Base-by-base conservation (phyloP, 2,113 vertebrate genomes). In the Boleophthalmus pectinirostris region DNA sequence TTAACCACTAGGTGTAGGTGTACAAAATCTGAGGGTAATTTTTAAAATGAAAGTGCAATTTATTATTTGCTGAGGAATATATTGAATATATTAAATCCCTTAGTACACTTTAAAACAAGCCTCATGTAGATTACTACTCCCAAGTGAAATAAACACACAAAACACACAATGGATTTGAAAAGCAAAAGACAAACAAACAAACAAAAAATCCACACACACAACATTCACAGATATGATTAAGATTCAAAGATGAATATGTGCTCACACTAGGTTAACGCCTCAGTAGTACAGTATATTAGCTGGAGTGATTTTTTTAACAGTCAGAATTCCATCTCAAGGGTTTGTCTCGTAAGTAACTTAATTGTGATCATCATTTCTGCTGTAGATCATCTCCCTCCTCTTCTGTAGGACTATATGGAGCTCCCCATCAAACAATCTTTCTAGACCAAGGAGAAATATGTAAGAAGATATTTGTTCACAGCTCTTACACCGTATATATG, bases 391-490 rank as follows among this genome's bases (percentile, higher is more conserved):
- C 46, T 66, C 24, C 61, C 60, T 81, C n/a, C 67, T 79, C 8
- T 8, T 0, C 58, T 75, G 68, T n/a, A 86, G 4, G 46, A 1
- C 23, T 4, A 21, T 0, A 12, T 3, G 56, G 9, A 83, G 77
- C 53, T 85, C 80, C 35, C 1, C 23, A 16, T 72, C 35, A n/a
- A 81, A 0, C 0, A 35, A 1, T 1, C 10, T 0, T 69, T 0
- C 83, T 88, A 18, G 5, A 43, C 54, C 11, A 61, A 7, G 68
- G 78, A 65, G 74, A 74, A 9, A 49, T 1, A 35, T 10, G n/a
- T 54, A 21, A 54, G 51, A 51, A 51, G 5, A 21, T 54, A 9
- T 21, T n/a, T 9, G n/a, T 21, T 21, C 13, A 25, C 23, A 25
- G 11, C 5, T 3, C 3, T 25, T 25, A 58, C 0, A 12, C 18